Percentiles rank a stretch among this genome's conserved stretches.
Conservation (phyloP, 1,140 invertebrate genomes). For the Hormaphis cornu region DNA sequence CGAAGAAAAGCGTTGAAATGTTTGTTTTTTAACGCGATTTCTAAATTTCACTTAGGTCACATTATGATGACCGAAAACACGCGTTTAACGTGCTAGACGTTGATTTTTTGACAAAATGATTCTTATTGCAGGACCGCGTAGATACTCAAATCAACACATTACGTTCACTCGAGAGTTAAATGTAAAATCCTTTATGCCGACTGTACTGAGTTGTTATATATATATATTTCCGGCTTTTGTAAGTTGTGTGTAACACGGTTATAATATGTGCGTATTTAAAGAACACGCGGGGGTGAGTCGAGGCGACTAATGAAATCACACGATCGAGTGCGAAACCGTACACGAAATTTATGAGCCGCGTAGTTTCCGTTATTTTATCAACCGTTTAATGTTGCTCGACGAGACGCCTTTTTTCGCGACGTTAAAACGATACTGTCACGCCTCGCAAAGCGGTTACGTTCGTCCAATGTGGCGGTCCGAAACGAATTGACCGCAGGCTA, state of each 20-base stretch:
- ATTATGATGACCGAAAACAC: no score
- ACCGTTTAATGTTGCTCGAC: not conserved
- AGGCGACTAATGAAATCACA: constrained; percentile 27
- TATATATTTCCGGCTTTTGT: not conserved
- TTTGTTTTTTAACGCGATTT: no score
- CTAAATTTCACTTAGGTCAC: no score
- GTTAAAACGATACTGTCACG: not conserved
- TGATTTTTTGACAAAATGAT: no score
- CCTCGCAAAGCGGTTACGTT: no score
- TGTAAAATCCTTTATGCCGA: no score
- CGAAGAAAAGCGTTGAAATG: no score
- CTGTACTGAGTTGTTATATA: not conserved
- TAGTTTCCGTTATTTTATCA: constrained; percentile 24
- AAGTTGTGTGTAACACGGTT: not conserved
- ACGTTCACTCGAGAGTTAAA: not conserved
- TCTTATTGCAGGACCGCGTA: no score
- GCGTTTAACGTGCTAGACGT: no score
- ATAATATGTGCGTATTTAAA: no score
- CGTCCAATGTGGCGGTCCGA: no score
- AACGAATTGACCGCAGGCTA: not conserved
- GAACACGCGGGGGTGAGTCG: constrained; percentile 1
- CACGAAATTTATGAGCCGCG: constrained; percentile 23
- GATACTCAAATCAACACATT: not conserved
- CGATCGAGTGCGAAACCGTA: constrained; percentile 23
- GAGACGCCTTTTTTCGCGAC: not conserved